Conservation (phyloP, 2,797 vertebrate genomes). For the Carapus acus region DNA sequence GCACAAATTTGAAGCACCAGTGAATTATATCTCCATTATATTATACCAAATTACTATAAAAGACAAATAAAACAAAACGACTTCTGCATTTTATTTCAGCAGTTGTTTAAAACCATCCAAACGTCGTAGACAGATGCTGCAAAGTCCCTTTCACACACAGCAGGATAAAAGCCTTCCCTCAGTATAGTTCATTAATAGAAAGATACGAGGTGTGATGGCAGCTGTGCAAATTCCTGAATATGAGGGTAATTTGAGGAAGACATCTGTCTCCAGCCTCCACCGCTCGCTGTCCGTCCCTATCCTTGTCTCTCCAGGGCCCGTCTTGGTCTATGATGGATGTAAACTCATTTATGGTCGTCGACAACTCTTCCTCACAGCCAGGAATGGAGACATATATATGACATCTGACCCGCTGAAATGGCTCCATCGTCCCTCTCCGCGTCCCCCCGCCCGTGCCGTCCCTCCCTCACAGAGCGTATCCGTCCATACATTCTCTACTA, state of each 20-base stretch:
- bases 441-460: too few relatives aligned
- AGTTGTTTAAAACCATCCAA: constrained; percentile 2
- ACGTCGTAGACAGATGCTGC: constrained; percentile 3
- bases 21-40: too few relatives aligned
- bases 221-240: constrained; percentile 10
- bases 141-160: constrained; percentile 11
- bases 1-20: too few relatives aligned
- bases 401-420: too few relatives aligned
- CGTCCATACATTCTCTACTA: too few relatives aligned
- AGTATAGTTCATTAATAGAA: constrained; percentile 38
- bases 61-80: too few relatives aligned
- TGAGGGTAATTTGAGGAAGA: constrained; percentile 40
- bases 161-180: constrained; percentile 23
- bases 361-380: constrained; percentile 7
- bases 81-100: too few relatives aligned
- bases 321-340: constrained; percentile 13
- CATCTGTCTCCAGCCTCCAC: constrained; percentile 44
- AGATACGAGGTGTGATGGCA: constrained; percentile 25
- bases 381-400: too few relatives aligned
- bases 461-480: too few relatives aligned
- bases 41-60: too few relatives aligned
- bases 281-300: constrained; percentile 18
- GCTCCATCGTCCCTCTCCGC: too few relatives aligned
- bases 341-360: constrained; percentile 18
- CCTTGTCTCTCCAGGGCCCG: constrained; percentile 23